Evolutionary conservation across 2,113 vertebrate genomes (phyloP).

Genomic region (Corydoras sp.): DNA sequence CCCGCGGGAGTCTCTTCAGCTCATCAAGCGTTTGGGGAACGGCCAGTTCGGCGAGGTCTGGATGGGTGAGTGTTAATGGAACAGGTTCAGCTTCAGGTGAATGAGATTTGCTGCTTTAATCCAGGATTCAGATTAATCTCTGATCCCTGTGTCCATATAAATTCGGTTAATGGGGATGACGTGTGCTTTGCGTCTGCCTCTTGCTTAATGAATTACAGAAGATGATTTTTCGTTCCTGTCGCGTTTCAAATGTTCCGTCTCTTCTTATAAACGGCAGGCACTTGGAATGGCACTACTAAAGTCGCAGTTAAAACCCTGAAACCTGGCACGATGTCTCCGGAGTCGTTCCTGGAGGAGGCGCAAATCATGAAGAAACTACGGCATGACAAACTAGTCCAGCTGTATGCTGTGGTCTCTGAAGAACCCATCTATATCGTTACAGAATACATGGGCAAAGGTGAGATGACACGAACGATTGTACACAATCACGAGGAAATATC

Average conservation of each 20-base stretch:
- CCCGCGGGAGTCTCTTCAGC: conserved; percentile 96
- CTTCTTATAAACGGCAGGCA: conserved; percentile 63
- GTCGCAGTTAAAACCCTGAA: conserved; percentile 99
- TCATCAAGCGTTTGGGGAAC: conserved; percentile 98
- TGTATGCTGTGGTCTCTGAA: conserved; percentile 95
- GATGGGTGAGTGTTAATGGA: conserved; percentile 84
- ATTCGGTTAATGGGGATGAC: neutral
- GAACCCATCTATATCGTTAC: conserved; percentile 99
- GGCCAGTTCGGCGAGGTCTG: conserved; percentile 99
- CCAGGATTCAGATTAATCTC: conserved; percentile 5
- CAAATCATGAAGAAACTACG: conserved; percentile 99
- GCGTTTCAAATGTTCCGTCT: too few species aligned
- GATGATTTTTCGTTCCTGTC: too few species aligned
- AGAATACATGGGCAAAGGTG: conserved; percentile 98
- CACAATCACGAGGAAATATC: too few species aligned
- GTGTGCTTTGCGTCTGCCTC: too few species aligned
- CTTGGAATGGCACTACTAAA: conserved; percentile 98
- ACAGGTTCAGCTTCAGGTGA: conserved; percentile 6
- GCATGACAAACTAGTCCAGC: conserved; percentile 95
- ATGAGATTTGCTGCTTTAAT: conserved; percentile 11
- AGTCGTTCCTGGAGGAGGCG: conserved; percentile 96
- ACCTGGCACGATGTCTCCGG: conserved; percentile 97
- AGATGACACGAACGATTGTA: neutral
- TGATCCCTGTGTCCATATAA: neutral
- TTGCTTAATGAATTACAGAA: too few species aligned